phyloP scores from a whole-genome alignment of 2,797 vertebrate species.

The Choloepus didactylus region DNA sequence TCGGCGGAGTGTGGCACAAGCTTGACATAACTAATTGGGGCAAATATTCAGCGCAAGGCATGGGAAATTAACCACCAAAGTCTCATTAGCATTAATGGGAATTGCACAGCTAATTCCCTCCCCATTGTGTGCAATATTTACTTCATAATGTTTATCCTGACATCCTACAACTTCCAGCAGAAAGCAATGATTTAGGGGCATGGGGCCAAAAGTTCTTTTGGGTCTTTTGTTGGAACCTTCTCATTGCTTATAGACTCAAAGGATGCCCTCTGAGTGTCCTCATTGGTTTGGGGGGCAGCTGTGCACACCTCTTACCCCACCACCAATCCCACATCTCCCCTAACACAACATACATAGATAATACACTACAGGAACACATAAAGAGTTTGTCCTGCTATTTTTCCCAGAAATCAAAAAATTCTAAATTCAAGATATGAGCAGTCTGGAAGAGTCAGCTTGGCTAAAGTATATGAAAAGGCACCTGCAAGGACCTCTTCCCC shows the following conservation, averaged over 20 bases:
- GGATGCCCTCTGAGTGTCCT: not conserved
- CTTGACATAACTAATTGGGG: slow-evolving; percentile 84
- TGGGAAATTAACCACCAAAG: slow-evolving; percentile 84
- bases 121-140: slow-evolving; percentile 84
- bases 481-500: not conserved
- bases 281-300: not conserved
- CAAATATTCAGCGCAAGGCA: slow-evolving; percentile 81
- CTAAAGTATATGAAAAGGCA: not conserved
- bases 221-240: not conserved
- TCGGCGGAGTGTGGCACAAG: slow-evolving; percentile 65
- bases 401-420: not conserved
- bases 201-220: slow-evolving; percentile 13
- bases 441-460: not conserved
- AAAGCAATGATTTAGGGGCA: slow-evolving; percentile 66
- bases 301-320: not conserved
- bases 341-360: not conserved
- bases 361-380: not conserved
- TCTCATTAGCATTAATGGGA: slow-evolving; percentile 85
- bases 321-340: too few species aligned
- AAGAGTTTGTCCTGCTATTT: not conserved
- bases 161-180: slow-evolving; percentile 76
- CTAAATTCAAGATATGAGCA: not conserved
- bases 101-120: slow-evolving; percentile 82
- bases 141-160: slow-evolving; percentile 82
- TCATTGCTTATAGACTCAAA: too few species aligned